Evolutionary conservation across 1,140 invertebrate species (phyloP), one percentile per base, ranked within the genome.

Genomic region (Lordiphosa mommai): DNA sequence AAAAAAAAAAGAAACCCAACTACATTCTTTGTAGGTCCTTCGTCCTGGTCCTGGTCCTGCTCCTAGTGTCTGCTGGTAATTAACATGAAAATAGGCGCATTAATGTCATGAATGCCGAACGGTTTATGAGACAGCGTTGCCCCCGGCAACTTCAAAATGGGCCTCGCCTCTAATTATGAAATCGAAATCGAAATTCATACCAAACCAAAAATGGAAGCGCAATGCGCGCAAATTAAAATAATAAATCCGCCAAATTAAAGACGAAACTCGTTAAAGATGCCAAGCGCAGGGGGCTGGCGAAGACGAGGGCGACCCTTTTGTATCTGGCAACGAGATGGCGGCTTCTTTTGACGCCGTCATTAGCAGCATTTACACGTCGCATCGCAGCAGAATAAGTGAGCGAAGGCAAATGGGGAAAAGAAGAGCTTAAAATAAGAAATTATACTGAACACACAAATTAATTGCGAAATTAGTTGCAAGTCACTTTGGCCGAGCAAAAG

Each of bases 211-310:
- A 41, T 33, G 17, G 3, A 61, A 36, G 38, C 43, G 38, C 69
- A 84, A 70, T 65, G 77, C 51, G 59, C 72, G 77, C 77, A 84
- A 84, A 84, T 84, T 84, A 77, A 84, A 84, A 84, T 85, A 85
- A 84, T 84, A 84, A 84, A 85, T 85, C 70, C 60, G 49, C 44
- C 52, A 72, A 85, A 77, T 84, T 77, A 69, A 85, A 77, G 57
- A 63, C 61, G 77, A 60, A 76, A 72, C 67, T 84, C 77, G 61
- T 82, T 82, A 72, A 72, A 57, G 70, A 40, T 29, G 32, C n/a
- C n/a, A n/a, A n/a, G n/a, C n/a, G n/a, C n/a, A n/a, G n/a, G n/a
- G n/a, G n/a, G n/a, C n/a, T n/a, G n/a, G n/a, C n/a, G n/a, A n/a
- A n/a, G n/a, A n/a, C n/a, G n/a, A n/a, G n/a, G n/a, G 10, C 43